Evolutionary conservation across 2,888 invertebrate genomes (phyloP).

Genomic region (Luperina testacea): DNA sequence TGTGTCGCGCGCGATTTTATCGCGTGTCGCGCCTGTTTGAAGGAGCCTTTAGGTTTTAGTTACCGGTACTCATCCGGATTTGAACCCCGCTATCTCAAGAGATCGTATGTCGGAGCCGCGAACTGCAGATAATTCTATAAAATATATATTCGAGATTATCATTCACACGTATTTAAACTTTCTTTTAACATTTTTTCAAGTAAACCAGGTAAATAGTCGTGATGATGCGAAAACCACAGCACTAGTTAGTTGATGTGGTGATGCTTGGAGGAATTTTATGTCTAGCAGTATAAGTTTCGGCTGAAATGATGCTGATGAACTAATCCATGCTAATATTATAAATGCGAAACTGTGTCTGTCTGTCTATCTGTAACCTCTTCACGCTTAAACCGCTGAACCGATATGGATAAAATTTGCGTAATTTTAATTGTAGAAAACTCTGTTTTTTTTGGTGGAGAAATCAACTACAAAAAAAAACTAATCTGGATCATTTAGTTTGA

Average conservation of each 20-base stretch:
- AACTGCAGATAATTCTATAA: constrained; percentile 1
- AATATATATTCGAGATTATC: background rate
- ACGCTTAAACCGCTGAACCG: no score
- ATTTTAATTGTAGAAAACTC: background rate
- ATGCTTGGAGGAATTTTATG: no score
- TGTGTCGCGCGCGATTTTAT: no score
- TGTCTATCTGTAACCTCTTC: no score
- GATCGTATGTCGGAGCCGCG: background rate
- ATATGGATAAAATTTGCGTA: background rate
- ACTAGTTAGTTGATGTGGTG: no score
- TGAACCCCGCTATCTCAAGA: background rate
- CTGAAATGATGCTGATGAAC: no score
- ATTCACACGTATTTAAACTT: background rate
- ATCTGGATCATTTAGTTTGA: background rate
- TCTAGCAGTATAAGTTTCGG: no score
- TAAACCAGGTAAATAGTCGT: background rate
- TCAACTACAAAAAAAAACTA: background rate
- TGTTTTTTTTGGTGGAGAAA: background rate
- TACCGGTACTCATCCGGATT: background rate
- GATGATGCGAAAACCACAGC: no score
- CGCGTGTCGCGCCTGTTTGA: no score
- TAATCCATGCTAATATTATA: no score
- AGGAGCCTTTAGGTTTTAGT: background rate
- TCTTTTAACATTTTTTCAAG: background rate
- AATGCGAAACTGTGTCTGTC: no score